Percentiles rank a stretch among this genome's conserved stretches.
Conservation (phyloP, 2,113 vertebrate species). For the Carassius auratus region DNA sequence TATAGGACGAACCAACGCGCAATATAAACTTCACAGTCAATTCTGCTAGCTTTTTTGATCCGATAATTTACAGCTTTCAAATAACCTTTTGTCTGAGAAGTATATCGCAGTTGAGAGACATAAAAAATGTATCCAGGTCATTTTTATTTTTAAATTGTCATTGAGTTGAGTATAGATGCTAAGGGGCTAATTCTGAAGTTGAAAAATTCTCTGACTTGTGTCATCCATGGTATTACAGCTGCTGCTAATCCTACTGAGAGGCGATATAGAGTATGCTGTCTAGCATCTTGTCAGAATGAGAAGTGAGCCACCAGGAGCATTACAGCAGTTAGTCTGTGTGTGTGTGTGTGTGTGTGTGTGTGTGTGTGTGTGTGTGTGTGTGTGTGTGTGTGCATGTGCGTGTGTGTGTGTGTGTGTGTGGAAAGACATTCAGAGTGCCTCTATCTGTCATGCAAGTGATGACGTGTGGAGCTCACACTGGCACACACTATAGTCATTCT, state of each 20-base stretch:
- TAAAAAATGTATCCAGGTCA: constrained; percentile 36
- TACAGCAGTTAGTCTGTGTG: neutral
- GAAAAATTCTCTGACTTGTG: constrained; percentile 36
- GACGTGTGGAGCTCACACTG: constrained; percentile 49
- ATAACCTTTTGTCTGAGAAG: no score
- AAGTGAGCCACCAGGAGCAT: constrained; percentile 44
- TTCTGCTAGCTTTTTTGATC: neutral
- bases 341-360: constrained; percentile 15
- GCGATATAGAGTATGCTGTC: constrained; percentile 52
- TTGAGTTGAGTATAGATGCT: constrained; percentile 34
- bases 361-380: constrained; percentile 4
- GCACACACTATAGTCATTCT: constrained; percentile 23
- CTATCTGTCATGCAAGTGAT: constrained; percentile 52
- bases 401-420: constrained; percentile 41
- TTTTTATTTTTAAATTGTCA: constrained; percentile 37
- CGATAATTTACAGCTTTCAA: no score
- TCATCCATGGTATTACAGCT: constrained; percentile 33
- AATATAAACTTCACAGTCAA: constrained; percentile 7
- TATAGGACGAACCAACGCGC: neutral
- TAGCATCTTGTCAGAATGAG: constrained; percentile 34
- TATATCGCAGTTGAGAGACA: neutral
- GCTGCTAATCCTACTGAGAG: constrained; percentile 40
- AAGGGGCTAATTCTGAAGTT: constrained; percentile 32
- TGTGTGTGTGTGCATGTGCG: constrained; percentile 1
- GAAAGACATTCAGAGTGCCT: constrained; percentile 49